Percentiles rank a stretch among this genome's conserved stretches.
Conservation (phyloP, 2,113 vertebrate species). For the Phasianus colchicus region DNA sequence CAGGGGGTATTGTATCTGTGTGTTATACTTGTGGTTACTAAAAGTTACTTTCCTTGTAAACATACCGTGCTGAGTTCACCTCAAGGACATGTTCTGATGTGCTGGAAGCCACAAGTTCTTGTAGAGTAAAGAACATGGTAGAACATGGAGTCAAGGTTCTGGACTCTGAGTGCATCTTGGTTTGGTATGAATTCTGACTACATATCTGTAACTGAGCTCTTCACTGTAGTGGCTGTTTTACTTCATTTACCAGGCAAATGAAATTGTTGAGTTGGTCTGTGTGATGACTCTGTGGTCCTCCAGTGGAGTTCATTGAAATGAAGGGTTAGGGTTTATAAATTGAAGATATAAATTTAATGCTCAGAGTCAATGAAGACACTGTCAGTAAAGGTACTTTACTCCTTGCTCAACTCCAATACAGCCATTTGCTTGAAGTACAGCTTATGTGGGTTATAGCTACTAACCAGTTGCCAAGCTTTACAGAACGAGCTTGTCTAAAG, state of each 20-base stretch:
- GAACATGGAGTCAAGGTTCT: background rate
- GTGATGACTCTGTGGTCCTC: background rate
- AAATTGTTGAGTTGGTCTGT: background rate
- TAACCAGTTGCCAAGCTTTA: background rate
- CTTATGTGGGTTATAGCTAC: background rate
- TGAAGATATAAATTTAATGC: too few species aligned
- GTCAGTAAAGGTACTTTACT: background rate
- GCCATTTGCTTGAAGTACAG: background rate
- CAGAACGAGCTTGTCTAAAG: background rate
- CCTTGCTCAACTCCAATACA: background rate
- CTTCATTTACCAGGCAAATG: background rate
- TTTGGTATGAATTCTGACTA: background rate
- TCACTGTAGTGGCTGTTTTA: background rate
- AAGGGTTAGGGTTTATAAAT: background rate
- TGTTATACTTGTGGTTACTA: background rate
- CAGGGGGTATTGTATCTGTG: background rate
- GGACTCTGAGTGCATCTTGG: background rate
- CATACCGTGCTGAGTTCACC: background rate
- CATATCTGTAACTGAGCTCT: background rate
- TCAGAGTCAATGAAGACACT: background rate
- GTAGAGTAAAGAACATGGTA: background rate
- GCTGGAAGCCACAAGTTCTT: background rate
- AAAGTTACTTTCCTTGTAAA: background rate
- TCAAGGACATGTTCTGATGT: fast-evolving
- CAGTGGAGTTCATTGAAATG: background rate